These are phyloP conservation scores for Conops quadrifasciatus DNA, from an alignment of 2,888 invertebrate species.

Conservation along the genomic window DNA sequence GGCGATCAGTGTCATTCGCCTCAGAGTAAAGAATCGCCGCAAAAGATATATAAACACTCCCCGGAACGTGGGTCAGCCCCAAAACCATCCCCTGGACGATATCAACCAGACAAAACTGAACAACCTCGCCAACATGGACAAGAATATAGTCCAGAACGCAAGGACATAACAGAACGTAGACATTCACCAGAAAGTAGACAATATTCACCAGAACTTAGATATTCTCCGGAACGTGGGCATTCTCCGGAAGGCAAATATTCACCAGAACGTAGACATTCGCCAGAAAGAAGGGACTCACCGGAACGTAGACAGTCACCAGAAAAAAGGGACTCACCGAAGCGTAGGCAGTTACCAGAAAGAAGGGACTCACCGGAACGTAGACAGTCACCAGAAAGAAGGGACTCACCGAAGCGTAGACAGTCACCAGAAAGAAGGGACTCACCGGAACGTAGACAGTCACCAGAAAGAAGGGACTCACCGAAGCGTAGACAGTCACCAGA, in stretches of 20 bases:
- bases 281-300: not conserved
- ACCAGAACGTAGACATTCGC: constrained; percentile 8
- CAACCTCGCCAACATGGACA: no score
- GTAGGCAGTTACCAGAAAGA: constrained; percentile 1
- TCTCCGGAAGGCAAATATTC: constrained; percentile 34
- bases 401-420: not conserved
- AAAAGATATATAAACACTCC: not conserved
- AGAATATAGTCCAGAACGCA: not conserved
- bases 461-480: not conserved
- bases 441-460: not conserved
- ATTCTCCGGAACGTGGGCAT: constrained; percentile 33
- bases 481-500: not conserved
- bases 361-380: constrained; percentile 4
- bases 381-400: constrained; percentile 7
- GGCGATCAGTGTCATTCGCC: not conserved
- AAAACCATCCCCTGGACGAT: no score
- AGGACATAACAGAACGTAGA: not conserved
- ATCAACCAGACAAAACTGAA: no score
- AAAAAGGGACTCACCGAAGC: not conserved
- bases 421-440: not conserved
- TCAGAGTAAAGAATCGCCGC: not conserved
- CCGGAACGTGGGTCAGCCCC: not conserved
- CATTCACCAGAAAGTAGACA: not conserved
- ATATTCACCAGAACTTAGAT: constrained; percentile 9
- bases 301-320: constrained; percentile 19